Evolutionary conservation across 1,140 invertebrate species (phyloP).

Genomic region (Caenorhabditis brenneri): DNA sequence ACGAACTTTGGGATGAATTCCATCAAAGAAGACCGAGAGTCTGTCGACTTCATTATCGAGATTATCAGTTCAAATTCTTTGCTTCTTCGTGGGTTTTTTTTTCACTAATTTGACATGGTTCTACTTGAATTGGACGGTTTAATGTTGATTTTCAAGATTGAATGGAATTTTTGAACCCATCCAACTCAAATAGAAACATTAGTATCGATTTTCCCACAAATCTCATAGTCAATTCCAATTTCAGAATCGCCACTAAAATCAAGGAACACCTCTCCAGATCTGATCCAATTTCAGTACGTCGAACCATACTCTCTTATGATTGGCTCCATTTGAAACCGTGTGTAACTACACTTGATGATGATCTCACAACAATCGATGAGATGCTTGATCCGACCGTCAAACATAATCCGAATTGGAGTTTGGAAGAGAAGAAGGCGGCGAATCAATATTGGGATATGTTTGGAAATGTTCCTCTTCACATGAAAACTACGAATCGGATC

Average conservation of each 20-base stretch:
- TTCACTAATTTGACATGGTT: not conserved
- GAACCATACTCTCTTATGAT: not conserved
- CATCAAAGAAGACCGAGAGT: not conserved
- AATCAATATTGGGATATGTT: slow-evolving; percentile 27
- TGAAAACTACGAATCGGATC: not conserved
- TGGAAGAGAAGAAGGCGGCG: not conserved
- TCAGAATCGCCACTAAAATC: slow-evolving; percentile 2
- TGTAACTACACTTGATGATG: not conserved
- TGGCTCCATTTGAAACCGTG: slow-evolving; percentile 1
- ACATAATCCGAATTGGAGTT: not conserved
- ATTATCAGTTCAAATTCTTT: slow-evolving; percentile 15
- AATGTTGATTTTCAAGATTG: too few species aligned
- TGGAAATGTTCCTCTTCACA: slow-evolving; percentile 4
- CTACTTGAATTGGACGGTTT: too few species aligned
- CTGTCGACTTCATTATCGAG: not conserved
- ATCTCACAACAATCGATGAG: not conserved
- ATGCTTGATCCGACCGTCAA: not conserved
- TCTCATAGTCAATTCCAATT: too few species aligned
- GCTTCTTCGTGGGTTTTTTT: slow-evolving; percentile 5
- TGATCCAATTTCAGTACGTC: not conserved
- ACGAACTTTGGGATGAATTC: not conserved
- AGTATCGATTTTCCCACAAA: too few species aligned
- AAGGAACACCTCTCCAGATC: not conserved
- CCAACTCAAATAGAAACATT: too few species aligned
- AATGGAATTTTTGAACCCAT: too few species aligned